A percentile compares a stretch with the other conserved stretches of the same genome.
phyloP scores from a whole-genome alignment of 2,113 vertebrate species.

The Heptranchias perlo region DNA sequence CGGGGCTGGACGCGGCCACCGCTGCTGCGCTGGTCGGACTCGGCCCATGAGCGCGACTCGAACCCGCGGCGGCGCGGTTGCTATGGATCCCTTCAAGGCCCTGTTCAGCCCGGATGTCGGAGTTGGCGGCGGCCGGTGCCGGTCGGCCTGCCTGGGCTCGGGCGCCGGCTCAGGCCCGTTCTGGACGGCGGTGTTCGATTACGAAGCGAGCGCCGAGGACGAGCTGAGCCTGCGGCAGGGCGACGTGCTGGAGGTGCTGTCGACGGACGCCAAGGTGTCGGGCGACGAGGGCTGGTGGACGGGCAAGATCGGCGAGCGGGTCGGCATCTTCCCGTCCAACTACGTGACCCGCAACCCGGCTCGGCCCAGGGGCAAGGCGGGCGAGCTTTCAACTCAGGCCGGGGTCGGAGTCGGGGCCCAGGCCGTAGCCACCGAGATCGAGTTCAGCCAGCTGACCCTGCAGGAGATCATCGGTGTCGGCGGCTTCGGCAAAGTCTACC shows the following conservation, averaged over 20 bases:
- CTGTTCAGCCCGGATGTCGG: not conserved
- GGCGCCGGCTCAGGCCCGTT: slow-evolving; percentile 50
- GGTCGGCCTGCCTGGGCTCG: slow-evolving; percentile 41
- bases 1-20: not conserved
- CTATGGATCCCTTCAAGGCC: slow-evolving; percentile 19
- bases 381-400: not conserved
- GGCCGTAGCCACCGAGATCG: slow-evolving; percentile 61
- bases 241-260: slow-evolving; percentile 77
- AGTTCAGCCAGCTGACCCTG: slow-evolving; percentile 73
- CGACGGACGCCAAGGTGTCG: slow-evolving; percentile 75
- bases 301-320: slow-evolving; percentile 73
- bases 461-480: slow-evolving; percentile 90
- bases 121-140: not conserved
- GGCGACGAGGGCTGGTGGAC: slow-evolving; percentile 86
- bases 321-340: slow-evolving; percentile 80
- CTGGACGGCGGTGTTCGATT: slow-evolving; percentile 79
- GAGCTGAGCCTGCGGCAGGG: slow-evolving; percentile 75
- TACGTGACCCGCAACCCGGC: slow-evolving; percentile 71
- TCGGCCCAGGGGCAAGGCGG: slow-evolving; percentile 33
- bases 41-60: not conserved
- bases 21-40: not conserved
- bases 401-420: slow-evolving; percentile 51
- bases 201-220: slow-evolving; percentile 77
- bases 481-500: slow-evolving; percentile 88
- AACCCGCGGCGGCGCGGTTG: not conserved